Evolutionary conservation across 2,113 vertebrate species (phyloP).

Genomic region (Thalassoma bifasciatum): DNA sequence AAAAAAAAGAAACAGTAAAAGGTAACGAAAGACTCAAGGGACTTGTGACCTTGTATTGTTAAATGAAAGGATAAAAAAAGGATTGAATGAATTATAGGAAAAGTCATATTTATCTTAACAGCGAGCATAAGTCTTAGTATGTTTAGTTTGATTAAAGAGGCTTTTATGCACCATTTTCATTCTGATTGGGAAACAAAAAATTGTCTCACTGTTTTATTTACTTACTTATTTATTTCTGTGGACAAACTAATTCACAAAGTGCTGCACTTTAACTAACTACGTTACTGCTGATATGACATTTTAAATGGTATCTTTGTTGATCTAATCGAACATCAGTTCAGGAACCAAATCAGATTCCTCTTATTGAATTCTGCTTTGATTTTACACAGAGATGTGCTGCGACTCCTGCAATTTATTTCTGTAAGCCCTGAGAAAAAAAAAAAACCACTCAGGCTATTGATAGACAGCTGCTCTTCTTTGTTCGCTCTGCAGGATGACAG

Average conservation of each 20-base stretch:
- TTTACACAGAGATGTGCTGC: constrained; percentile 26
- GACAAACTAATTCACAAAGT: background rate
- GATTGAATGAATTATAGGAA: too few relatives aligned
- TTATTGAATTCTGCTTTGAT: constrained; percentile 21
- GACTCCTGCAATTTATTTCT: background rate
- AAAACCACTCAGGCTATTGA: constrained; percentile 61
- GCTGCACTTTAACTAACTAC: background rate
- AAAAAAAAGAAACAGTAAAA: too few relatives aligned
- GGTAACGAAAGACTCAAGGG: too few relatives aligned
- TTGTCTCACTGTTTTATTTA: too few relatives aligned
- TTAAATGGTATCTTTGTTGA: constrained; percentile 8
- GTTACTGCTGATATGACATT: constrained; percentile 23
- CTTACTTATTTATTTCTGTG: background rate
- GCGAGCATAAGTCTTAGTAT: too few relatives aligned
- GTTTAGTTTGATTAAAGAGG: background rate
- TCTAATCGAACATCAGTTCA: background rate
- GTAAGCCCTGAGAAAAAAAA: constrained; percentile 47
- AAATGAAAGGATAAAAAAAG: too few relatives aligned
- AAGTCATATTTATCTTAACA: too few relatives aligned
- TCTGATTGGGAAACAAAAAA: background rate
- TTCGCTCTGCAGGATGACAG: constrained; percentile 69
- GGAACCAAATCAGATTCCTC: constrained; percentile 19
- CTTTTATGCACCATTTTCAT: background rate
- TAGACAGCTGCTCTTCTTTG: constrained; percentile 77
- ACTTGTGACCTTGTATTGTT: too few relatives aligned